Conservation (phyloP, 1,140 invertebrate species). For the Leguminivora glycinivorella region DNA sequence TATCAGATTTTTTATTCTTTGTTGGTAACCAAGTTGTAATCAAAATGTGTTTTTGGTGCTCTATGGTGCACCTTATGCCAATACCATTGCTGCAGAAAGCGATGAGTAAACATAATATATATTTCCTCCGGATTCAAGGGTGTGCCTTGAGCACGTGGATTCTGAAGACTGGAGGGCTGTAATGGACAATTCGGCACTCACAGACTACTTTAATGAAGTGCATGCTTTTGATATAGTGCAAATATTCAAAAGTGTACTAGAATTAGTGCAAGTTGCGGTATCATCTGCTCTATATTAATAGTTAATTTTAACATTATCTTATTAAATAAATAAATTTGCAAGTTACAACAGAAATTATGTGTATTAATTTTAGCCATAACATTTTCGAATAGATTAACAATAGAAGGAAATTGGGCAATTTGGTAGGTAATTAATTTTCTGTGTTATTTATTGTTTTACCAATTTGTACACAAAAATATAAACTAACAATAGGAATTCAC, state of each 20-base stretch:
- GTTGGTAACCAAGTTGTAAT: no score
- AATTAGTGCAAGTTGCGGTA: background rate
- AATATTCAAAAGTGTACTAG: conserved; percentile 10
- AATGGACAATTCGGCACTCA: background rate
- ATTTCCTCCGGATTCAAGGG: background rate
- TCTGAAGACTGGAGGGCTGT: conserved; percentile 9
- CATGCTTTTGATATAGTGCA: conserved; percentile 1
- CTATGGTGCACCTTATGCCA: conserved; percentile 3
- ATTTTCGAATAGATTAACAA: no score
- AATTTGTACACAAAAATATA: no score
- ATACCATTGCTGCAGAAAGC: conserved; percentile 14
- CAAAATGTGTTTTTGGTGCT: conserved; percentile 15
- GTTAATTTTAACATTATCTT: background rate
- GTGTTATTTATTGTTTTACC: no score
- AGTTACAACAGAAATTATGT: background rate
- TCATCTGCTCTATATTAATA: conserved; percentile 12
- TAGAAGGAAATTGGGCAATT: no score
- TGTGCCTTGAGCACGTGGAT: conserved; percentile 2
- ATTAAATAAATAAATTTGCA: background rate
- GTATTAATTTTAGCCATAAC: no score
- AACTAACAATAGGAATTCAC: no score
- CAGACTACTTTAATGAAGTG: conserved; percentile 15
- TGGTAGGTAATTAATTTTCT: no score
- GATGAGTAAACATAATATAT: background rate
- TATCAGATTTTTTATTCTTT: no score